Conservation (phyloP, 1,140 invertebrate genomes). For the Aphaenogaster floridana region DNA sequence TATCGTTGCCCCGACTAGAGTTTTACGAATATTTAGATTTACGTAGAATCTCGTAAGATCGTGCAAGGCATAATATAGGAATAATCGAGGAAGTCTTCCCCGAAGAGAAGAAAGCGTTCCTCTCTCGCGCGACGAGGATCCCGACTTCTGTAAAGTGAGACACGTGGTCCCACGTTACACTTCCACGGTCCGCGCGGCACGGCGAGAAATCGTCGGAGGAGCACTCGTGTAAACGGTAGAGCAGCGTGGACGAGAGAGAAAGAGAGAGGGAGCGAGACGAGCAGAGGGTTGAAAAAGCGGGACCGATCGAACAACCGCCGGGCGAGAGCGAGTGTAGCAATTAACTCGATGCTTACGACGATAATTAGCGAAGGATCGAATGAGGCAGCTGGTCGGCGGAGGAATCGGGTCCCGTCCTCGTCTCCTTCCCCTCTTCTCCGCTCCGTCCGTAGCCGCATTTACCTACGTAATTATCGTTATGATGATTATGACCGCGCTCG, state of each 20-base stretch:
- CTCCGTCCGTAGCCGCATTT: constrained; percentile 78
- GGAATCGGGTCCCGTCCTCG: constrained; percentile 71
- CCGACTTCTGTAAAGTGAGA: constrained; percentile 37
- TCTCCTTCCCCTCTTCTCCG: constrained; percentile 19
- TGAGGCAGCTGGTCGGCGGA: constrained; percentile 84
- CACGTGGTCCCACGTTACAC: constrained; percentile 79
- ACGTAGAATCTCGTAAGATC: not conserved
- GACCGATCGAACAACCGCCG: constrained; percentile 68
- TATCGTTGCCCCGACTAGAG: not conserved
- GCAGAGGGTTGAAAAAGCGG: constrained; percentile 68
- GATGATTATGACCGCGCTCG: constrained; percentile 83
- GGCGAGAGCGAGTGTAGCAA: constrained; percentile 81
- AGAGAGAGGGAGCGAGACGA: constrained; percentile 11
- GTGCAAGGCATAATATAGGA: not conserved
- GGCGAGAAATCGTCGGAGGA: constrained; percentile 54
- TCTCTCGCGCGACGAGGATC: constrained; percentile 27
- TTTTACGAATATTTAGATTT: not conserved
- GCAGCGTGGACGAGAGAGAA: constrained; percentile 12
- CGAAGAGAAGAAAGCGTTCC: constrained; percentile 47
- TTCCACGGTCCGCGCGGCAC: constrained; percentile 71
- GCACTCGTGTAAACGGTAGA: constrained; percentile 30
- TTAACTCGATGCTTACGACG: constrained; percentile 85
- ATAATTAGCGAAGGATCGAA: constrained; percentile 85
- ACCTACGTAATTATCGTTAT: constrained; percentile 86
- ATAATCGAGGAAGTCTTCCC: not conserved